A percentile compares a stretch with the other conserved stretches of the same genome.
Conservation (phyloP, 2,797 vertebrate species). For the Neosilurus hyrtlii region DNA sequence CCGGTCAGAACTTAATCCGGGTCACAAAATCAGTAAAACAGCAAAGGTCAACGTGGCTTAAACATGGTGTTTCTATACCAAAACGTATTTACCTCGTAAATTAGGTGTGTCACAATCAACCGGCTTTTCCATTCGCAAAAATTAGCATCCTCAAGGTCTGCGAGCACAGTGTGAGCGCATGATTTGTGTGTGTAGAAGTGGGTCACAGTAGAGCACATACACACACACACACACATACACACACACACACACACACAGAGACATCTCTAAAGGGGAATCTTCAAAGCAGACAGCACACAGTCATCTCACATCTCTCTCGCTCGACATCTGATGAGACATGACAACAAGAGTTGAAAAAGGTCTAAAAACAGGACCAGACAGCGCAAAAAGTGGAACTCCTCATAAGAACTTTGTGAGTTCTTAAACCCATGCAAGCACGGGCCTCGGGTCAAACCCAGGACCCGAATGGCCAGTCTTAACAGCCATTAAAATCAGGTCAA, state of each 20-base stretch:
- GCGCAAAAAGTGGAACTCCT: too few species aligned
- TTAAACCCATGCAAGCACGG: too few species aligned
- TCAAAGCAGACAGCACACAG: slow-evolving; percentile 40
- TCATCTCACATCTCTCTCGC: slow-evolving; percentile 41
- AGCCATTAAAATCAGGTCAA: too few species aligned
- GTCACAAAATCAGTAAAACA: neutral
- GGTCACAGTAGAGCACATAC: slow-evolving; percentile 13
- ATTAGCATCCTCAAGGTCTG: neutral
- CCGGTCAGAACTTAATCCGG: neutral
- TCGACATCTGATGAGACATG: slow-evolving; percentile 30
- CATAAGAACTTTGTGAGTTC: too few species aligned
- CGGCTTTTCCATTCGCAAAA: neutral
- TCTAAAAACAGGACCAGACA: slow-evolving; percentile 8
- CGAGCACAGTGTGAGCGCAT: neutral
- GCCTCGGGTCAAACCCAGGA: too few species aligned
- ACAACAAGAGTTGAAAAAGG: neutral
- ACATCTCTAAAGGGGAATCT: slow-evolving; percentile 47
- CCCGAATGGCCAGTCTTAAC: too few species aligned
- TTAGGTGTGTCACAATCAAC: neutral
- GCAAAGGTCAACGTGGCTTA: neutral
- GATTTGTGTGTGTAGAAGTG: slow-evolving; percentile 1
- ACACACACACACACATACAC: slow-evolving; percentile 26
- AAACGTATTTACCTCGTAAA: neutral
- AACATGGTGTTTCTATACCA: neutral
- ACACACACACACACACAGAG: slow-evolving; percentile 13